phyloP scores from a whole-genome alignment of 2,797 vertebrate genomes.

The Thripadectes ignobilis region DNA sequence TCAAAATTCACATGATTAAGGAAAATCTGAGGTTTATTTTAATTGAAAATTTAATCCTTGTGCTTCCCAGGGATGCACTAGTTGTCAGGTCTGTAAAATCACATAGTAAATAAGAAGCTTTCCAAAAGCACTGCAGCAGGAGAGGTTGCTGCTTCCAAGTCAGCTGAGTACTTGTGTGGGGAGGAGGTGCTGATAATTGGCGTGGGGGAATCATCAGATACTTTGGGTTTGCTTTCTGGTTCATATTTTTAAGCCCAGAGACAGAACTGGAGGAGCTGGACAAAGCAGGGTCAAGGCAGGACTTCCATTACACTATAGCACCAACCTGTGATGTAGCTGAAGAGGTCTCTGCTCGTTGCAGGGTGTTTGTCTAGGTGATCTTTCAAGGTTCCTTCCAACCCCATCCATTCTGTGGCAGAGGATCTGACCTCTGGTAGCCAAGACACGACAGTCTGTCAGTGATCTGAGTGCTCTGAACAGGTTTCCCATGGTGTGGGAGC shows the following conservation, averaged over 20 bases:
- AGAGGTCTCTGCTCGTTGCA: neutral
- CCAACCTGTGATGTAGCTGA: neutral
- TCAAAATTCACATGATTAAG: neutral
- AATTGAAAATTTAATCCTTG: neutral
- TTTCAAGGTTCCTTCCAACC: neutral
- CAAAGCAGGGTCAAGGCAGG: neutral
- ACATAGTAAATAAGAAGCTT: neutral
- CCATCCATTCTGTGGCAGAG: neutral
- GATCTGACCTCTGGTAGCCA: neutral
- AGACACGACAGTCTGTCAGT: neutral
- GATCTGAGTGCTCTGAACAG: neutral
- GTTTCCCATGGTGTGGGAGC: neutral
- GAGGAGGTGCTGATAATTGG: fast-evolving
- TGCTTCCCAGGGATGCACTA: neutral
- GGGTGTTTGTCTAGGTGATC: neutral
- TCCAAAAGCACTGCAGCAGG: neutral
- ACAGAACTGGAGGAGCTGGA: neutral
- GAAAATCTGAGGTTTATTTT: neutral
- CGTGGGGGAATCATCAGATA: neutral
- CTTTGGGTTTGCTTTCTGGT: neutral
- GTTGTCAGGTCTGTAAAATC: neutral
- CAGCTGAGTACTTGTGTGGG: neutral
- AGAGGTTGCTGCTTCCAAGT: neutral
- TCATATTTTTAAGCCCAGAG: neutral
- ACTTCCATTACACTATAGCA: neutral